phyloP scores from a whole-genome alignment of 1,140 invertebrate genomes.

The Nasonia giraulti region DNA sequence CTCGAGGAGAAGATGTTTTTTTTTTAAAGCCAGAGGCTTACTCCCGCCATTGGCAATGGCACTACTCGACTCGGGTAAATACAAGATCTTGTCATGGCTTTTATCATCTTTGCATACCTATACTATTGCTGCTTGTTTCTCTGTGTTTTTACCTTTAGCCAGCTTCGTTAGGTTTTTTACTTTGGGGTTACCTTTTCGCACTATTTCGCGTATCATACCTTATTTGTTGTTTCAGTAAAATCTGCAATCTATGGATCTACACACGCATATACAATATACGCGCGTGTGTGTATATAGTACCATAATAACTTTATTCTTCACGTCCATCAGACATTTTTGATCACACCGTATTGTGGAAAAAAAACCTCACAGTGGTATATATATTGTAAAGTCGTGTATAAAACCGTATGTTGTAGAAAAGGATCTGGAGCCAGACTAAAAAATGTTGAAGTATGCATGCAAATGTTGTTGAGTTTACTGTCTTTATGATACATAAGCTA shows the following conservation, averaged over 20 bases:
- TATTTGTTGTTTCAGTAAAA: not conserved
- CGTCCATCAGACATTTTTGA: not conserved
- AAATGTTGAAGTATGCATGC: not conserved
- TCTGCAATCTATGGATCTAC: not conserved
- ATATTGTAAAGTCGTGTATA: not conserved
- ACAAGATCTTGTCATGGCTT: not conserved
- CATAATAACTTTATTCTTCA: constrained; percentile 1
- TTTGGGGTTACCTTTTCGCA: not conserved
- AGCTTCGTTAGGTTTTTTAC: not conserved
- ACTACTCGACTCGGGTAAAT: not conserved
- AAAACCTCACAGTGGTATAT: not conserved
- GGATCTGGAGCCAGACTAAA: not conserved
- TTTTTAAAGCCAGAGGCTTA: not conserved
- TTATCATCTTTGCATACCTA: too few relatives aligned
- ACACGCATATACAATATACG: not conserved
- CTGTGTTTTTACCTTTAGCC: not conserved
- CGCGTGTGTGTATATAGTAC: not conserved
- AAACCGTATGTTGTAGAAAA: constrained; percentile 1
- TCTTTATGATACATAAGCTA: not conserved
- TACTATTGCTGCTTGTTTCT: not conserved
- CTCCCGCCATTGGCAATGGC: not conserved
- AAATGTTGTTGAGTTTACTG: not conserved
- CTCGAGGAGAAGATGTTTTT: not conserved
- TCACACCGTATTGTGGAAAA: not conserved
- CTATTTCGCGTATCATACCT: not conserved